Evolutionary conservation across 1,140 invertebrate genomes (phyloP).

Genomic region (Laupala kohalensis): DNA sequence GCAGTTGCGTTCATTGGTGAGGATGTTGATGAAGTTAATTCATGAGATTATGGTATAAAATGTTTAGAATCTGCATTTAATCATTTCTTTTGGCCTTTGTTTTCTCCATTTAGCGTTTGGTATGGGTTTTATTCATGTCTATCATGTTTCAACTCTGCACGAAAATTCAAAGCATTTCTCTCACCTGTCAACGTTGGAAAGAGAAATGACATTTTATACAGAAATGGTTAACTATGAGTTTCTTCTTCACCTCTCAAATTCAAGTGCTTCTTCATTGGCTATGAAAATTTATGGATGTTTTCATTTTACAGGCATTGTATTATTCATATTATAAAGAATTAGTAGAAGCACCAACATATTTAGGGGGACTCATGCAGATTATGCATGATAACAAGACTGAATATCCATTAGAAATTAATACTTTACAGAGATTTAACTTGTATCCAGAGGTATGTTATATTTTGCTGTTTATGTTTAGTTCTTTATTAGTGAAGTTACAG

Average conservation of each 20-base stretch:
- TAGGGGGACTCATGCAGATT: conserved; percentile 46
- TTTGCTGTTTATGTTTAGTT: too few species aligned
- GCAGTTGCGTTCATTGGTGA: too few species aligned
- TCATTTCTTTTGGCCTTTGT: too few species aligned
- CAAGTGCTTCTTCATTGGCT: background rate
- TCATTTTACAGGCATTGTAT: conserved; percentile 56
- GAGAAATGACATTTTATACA: conserved; percentile 68
- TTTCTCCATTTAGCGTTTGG: conserved; percentile 23
- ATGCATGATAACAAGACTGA: conserved; percentile 65
- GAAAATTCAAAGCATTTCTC: conserved; percentile 72
- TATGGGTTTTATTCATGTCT: conserved; percentile 35
- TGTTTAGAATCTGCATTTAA: too few species aligned
- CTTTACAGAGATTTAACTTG: conserved; percentile 66
- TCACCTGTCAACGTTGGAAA: conserved; percentile 64
- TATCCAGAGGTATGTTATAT: conserved; percentile 57
- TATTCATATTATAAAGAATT: conserved; percentile 78
- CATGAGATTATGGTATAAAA: too few species aligned
- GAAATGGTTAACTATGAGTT: conserved; percentile 54
- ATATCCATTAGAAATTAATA: conserved; percentile 65
- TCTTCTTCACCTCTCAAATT: background rate
- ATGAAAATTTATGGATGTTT: conserved; percentile 3
- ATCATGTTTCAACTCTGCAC: conserved; percentile 58
- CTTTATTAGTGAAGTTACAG: too few species aligned
- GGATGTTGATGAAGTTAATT: too few species aligned
- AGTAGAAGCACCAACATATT: conserved; percentile 48